Conservation (phyloP, 2,888 invertebrate genomes). For the Dusona sp. region DNA sequence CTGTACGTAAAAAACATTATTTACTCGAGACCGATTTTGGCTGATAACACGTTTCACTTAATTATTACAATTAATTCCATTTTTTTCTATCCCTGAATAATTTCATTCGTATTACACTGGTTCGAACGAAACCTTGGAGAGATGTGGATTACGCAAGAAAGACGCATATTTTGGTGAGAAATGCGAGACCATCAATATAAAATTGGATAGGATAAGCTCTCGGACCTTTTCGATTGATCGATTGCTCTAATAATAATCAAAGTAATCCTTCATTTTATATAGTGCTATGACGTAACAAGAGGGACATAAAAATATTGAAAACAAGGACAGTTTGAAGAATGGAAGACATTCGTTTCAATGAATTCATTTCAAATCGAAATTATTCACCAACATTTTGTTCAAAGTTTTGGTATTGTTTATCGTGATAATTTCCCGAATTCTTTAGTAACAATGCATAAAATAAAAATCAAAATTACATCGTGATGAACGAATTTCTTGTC, state of each 20-base stretch:
- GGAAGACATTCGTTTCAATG: neutral
- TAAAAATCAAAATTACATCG: neutral
- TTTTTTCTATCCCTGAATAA: neutral
- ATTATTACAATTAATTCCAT: neutral
- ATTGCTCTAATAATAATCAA: conserved; percentile 39
- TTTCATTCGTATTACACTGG: neutral
- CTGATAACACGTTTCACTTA: neutral
- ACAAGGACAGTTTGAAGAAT: neutral
- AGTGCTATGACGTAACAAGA: conserved; percentile 44
- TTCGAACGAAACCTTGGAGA: neutral
- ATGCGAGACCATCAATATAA: conserved; percentile 13
- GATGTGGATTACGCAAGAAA: neutral
- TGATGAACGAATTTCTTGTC: neutral
- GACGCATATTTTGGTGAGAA: neutral
- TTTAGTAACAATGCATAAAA: neutral
- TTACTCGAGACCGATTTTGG: neutral
- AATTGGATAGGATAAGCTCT: conserved; percentile 13
- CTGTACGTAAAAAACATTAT: neutral
- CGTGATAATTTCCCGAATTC: neutral
- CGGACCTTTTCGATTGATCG: conserved; percentile 14
- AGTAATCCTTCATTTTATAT: conserved; percentile 35
- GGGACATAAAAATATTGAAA: neutral
- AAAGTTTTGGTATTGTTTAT: neutral
- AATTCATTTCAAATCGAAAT: neutral
- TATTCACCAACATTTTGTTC: neutral